Percentiles rank a stretch among this genome's conserved stretches.
These are phyloP conservation scores for Pemphigus obesinymphae DNA, from an alignment of 1,140 invertebrate species.

Conservation along the genomic window DNA sequence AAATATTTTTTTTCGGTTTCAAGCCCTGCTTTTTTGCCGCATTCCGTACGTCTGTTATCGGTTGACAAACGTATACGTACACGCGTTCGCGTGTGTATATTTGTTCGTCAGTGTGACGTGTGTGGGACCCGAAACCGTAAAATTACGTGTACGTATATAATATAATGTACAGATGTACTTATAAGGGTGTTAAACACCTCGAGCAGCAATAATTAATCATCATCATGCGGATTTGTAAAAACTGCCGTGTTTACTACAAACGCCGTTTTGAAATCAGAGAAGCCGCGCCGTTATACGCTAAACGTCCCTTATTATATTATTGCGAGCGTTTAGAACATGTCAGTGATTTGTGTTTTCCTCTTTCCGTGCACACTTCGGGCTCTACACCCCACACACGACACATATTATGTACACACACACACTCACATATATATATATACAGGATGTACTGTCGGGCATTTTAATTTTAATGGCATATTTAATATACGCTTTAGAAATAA, in stretches of 20 bases:
- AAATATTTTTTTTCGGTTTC: too few species aligned
- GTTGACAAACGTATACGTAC: background rate
- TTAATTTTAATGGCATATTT: too few species aligned
- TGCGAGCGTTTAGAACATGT: background rate
- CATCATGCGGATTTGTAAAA: constrained; percentile 28
- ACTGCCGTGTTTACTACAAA: constrained; percentile 36
- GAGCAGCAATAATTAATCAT: constrained; percentile 26
- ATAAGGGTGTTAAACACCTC: background rate
- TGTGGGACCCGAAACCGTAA: background rate
- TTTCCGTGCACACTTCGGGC: background rate
- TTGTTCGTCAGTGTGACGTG: background rate
- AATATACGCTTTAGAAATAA: too few species aligned
- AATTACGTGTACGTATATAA: background rate
- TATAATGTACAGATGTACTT: background rate
- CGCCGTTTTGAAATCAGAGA: constrained; percentile 30
- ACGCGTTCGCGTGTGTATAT: background rate
- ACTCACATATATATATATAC: background rate
- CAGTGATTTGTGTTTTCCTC: background rate
- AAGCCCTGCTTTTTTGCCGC: too few species aligned
- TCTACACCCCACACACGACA: background rate
- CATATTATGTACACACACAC: background rate
- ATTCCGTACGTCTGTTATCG: too few species aligned
- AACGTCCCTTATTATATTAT: background rate
- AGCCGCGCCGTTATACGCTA: background rate
- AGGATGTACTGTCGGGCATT: too few species aligned